Evolutionary conservation across 1,140 invertebrate species (phyloP).

Genomic region (Microplitis demolitor): DNA sequence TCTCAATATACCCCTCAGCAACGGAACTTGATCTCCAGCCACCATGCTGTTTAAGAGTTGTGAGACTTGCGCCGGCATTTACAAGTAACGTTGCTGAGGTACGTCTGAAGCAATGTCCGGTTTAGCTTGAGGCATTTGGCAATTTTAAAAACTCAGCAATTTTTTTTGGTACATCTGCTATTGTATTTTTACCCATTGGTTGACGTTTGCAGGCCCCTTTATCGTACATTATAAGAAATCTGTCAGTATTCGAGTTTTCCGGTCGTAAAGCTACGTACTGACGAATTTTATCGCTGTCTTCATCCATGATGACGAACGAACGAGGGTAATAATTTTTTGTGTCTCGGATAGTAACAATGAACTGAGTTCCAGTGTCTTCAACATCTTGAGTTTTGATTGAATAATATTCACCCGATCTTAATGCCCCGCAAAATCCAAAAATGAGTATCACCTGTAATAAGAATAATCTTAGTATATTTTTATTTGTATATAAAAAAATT

Average conservation of each 20-base stretch:
- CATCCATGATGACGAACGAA: not conserved
- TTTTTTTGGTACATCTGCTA: not conserved
- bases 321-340: not conserved
- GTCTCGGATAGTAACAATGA: not conserved
- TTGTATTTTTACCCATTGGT: not conserved
- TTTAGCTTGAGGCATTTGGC: not conserved
- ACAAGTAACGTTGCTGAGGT: constrained; percentile 38
- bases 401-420: not conserved
- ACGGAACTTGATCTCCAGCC: not conserved
- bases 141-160: not conserved
- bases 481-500: too few species aligned
- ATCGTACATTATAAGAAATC: constrained; percentile 24
- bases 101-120: constrained; percentile 33
- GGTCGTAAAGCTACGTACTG: not conserved
- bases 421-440: not conserved
- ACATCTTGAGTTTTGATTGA: not conserved
- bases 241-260: not conserved
- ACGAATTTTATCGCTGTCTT: not conserved
- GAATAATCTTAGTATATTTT: not conserved
- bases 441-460: not conserved
- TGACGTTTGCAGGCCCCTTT: constrained; percentile 18
- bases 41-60: not conserved
- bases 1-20: not conserved
- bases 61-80: not conserved
- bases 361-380: not conserved